Percentiles rank a stretch among this genome's conserved stretches.
Conservation (phyloP, 2,888 invertebrate genomes). For the Lobophora halterata region DNA sequence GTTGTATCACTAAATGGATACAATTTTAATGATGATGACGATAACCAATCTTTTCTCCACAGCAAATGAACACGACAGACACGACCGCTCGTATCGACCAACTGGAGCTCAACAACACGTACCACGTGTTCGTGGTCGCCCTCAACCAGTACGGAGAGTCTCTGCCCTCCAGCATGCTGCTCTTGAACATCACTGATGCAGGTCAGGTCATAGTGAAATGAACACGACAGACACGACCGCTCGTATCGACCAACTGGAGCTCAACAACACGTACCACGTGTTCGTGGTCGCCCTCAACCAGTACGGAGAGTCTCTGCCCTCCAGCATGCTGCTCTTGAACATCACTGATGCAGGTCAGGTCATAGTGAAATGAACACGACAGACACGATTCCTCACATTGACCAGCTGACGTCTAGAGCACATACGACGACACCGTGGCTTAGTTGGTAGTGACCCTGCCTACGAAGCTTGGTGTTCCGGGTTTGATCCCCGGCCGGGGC, state of each 20-base stretch:
- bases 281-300: conserved; percentile 89
- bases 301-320: conserved; percentile 90
- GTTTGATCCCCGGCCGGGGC: too few species aligned
- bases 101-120: conserved; percentile 85
- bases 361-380: conserved; percentile 85
- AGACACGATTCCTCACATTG: conserved; percentile 81
- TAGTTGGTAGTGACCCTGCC: too few species aligned
- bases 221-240: conserved; percentile 84
- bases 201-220: conserved; percentile 79
- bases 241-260: conserved; percentile 83
- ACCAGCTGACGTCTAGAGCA: conserved; percentile 83
- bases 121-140: conserved; percentile 90
- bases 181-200: conserved; percentile 85
- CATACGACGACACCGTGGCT: too few species aligned
- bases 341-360: conserved; percentile 79
- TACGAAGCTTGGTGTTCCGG: too few species aligned
- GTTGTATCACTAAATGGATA: too few species aligned
- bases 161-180: conserved; percentile 89
- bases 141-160: conserved; percentile 89
- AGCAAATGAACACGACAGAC: conserved; percentile 86
- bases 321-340: conserved; percentile 89
- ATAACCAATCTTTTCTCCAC: conserved; percentile 21
- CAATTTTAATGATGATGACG: too few species aligned
- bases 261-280: conserved; percentile 87
- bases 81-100: conserved; percentile 81